phyloP scores from a whole-genome alignment of 2,888 invertebrate species.

The Imbricaverruca yamaguchii region DNA sequence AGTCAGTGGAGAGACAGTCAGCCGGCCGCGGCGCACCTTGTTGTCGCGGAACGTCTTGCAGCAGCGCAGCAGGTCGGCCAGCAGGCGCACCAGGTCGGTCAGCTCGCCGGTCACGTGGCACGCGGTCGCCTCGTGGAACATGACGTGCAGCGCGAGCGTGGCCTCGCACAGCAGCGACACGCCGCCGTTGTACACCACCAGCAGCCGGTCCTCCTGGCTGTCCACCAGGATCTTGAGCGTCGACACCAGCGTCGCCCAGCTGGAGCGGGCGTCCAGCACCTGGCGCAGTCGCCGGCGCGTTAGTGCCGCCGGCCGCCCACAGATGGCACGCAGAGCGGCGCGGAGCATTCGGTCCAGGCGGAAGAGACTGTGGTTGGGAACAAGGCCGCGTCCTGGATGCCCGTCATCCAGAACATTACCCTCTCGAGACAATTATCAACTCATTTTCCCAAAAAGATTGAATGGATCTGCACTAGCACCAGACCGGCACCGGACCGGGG shows the following conservation, averaged over 20 bases:
- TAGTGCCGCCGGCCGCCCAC: neutral
- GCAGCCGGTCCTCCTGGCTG: constrained; percentile 77
- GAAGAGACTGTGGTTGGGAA: too few species aligned
- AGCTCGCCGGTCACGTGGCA: constrained; percentile 63
- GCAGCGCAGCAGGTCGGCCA: constrained; percentile 46
- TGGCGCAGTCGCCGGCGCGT: constrained; percentile 31
- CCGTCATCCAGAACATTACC: too few species aligned
- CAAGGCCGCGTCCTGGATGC: too few species aligned
- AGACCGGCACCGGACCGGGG: too few species aligned
- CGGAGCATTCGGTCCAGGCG: neutral
- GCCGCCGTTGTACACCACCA: constrained; percentile 84
- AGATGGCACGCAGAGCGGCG: constrained; percentile 4
- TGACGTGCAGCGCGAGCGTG: constrained; percentile 80
- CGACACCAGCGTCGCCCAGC: constrained; percentile 89
- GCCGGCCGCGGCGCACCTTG: constrained; percentile 48
- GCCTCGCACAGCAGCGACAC: constrained; percentile 76
- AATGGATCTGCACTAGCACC: too few species aligned
- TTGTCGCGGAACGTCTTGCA: constrained; percentile 58
- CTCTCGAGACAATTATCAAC: too few species aligned
- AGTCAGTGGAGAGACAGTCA: too few species aligned
- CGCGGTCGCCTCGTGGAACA: constrained; percentile 88
- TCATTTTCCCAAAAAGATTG: too few species aligned
- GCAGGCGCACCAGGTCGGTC: constrained; percentile 55
- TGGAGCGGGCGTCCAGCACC: constrained; percentile 79
- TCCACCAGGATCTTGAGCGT: constrained; percentile 82